Conservation (phyloP, 2,113 vertebrate genomes). For the Physeter macrocephalus region DNA sequence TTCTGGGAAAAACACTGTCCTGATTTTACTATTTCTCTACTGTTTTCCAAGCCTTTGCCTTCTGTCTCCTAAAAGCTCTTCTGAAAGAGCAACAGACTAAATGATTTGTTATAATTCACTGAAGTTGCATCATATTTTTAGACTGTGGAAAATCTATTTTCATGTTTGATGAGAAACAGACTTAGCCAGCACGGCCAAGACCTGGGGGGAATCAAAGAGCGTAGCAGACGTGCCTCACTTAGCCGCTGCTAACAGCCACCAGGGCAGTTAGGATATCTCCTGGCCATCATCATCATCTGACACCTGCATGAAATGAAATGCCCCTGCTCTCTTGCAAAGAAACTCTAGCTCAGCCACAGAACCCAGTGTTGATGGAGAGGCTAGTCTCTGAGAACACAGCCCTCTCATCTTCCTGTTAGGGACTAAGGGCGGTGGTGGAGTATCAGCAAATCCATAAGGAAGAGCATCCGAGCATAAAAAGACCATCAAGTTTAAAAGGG, state of each 20-base stretch:
- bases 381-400: neutral
- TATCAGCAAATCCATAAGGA: neutral
- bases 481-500: neutral
- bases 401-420: neutral
- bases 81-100: neutral
- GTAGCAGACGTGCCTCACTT: rapidly evolving
- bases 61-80: neutral
- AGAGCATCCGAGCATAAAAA: neutral
- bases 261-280: neutral
- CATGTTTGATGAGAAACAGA: neutral
- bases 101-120: neutral
- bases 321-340: neutral
- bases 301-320: neutral
- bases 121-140: neutral
- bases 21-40: neutral
- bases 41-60: neutral
- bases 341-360: neutral
- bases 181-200: neutral
- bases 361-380: neutral
- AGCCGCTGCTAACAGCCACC: rapidly evolving
- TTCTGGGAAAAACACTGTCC: neutral
- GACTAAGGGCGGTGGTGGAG: neutral
- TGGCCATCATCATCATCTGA: rapidly evolving
- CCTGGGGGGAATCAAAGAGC: neutral
- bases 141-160: neutral